Conservation (phyloP, 2,113 vertebrate species). For the Hypanus sabinus region DNA sequence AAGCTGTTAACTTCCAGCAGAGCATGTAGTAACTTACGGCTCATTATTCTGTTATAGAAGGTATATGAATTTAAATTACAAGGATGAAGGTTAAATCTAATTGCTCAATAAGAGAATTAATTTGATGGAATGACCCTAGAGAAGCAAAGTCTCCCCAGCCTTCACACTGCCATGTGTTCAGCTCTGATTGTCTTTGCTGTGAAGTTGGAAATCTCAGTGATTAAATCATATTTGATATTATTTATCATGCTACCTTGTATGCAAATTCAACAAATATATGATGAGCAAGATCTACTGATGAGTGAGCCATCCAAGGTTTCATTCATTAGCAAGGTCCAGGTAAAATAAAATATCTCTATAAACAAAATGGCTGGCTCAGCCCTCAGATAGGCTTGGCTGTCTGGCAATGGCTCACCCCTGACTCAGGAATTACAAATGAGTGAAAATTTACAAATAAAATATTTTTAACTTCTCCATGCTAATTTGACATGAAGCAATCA, state of each 20-base stretch:
- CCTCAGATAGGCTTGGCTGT: no score
- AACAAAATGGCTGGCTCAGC: no score
- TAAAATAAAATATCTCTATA: no score
- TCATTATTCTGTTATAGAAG: constrained; percentile 4
- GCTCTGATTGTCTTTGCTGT: neutral
- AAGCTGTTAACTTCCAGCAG: neutral
- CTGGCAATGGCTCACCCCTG: no score
- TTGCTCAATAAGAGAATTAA: neutral
- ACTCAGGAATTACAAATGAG: no score
- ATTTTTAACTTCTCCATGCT: neutral
- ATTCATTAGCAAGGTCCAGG: no score
- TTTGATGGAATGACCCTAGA: neutral
- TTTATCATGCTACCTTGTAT: neutral
- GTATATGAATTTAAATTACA: neutral
- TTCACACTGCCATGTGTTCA: neutral
- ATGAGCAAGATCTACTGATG: no score
- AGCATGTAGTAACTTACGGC: neutral
- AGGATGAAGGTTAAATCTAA: neutral
- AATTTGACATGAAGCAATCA: neutral
- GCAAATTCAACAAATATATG: neutral
- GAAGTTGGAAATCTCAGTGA: neutral
- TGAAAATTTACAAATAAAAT: no score
- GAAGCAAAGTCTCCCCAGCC: neutral
- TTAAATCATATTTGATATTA: neutral
- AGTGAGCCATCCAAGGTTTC: no score